Evolutionary conservation across 2,797 vertebrate species (phyloP), one percentile per base, ranked within the genome.

Genomic region (Pygocentrus nattereri): DNA sequence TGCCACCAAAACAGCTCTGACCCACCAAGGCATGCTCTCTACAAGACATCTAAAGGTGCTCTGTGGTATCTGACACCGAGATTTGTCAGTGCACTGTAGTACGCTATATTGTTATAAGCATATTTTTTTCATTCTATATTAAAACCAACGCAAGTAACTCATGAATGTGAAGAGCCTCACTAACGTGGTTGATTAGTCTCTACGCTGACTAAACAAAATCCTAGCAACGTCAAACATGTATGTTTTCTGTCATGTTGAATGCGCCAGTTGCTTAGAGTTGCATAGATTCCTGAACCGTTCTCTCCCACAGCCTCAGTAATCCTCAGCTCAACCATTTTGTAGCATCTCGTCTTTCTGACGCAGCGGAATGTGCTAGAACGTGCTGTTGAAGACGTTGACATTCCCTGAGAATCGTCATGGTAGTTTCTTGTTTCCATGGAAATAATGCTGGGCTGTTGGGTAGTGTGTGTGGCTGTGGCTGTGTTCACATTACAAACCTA

Each of bases 371-470:
- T 0, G 16, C 59, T 41, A 30, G 69, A 65, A 80, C 2, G 16
- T 68, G 38, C 31, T 49, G 68, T 49, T 62, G 15, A 62, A 61
- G 59, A 58, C 2, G 52, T 59, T 25, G 7, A 82, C 61, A 58
- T 72, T 74, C 74, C 69, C 49, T 5, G 47, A 27, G 25, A 59
- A 27, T 72, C 80, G 80, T 72, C 75, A 44, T 52, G 59, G 62
- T 19, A 25, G 62, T 44, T 82, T 82, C 68, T 65, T 50, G 13
- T 86, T 82, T 86, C 82, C 82, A 84, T 86, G 82, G 85, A 84
- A 84, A 84, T 81, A 73, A 81, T 76, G 80, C 82, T 78, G 70
- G 74, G 56, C 77, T 82, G 64, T 30, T 27, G 23, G 13, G 27
- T 61, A 4, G 2, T 1, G 10, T 23, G 23, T 30, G 58, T 61